Conservation (phyloP, 2,888 invertebrate genomes). For the Drosophila mettleri region DNA sequence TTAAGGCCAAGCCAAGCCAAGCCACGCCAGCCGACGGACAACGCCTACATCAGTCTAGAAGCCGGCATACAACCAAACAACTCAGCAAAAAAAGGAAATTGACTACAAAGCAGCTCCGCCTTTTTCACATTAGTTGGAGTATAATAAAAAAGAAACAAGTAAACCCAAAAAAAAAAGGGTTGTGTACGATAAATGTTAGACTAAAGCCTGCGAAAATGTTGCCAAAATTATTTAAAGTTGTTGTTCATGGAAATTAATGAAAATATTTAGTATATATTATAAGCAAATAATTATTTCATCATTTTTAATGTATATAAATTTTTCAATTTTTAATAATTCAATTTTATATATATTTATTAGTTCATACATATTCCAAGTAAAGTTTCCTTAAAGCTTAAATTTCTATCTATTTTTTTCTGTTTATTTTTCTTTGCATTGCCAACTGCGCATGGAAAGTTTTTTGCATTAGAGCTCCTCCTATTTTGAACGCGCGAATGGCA, state of each 20-base stretch:
- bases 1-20: conserved; percentile 40
- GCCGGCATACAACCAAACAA: conserved; percentile 22
- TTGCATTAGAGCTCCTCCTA: conserved; percentile 81
- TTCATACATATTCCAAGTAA: no score
- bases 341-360: no score
- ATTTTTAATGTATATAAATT: background rate
- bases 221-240: conserved; percentile 29
- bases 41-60: conserved; percentile 48
- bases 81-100: conserved; percentile 17
- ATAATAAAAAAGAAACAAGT: conserved; percentile 7
- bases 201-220: conserved; percentile 4
- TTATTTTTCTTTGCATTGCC: conserved; percentile 32
- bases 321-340: background rate
- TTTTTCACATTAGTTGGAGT: conserved; percentile 69
- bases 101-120: conserved; percentile 63
- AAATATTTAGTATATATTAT: background rate
- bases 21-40: conserved; percentile 46
- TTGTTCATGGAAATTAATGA: background rate
- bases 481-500: conserved; percentile 82
- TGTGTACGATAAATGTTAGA: conserved; percentile 12
- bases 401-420: conserved; percentile 19
- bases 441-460: conserved; percentile 77
- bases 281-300: background rate
- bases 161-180: conserved; percentile 31
- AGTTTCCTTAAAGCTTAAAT: conserved; percentile 15